Base-by-base conservation (phyloP, 2,113 vertebrate species). In the Cheilinus undulatus region DNA sequence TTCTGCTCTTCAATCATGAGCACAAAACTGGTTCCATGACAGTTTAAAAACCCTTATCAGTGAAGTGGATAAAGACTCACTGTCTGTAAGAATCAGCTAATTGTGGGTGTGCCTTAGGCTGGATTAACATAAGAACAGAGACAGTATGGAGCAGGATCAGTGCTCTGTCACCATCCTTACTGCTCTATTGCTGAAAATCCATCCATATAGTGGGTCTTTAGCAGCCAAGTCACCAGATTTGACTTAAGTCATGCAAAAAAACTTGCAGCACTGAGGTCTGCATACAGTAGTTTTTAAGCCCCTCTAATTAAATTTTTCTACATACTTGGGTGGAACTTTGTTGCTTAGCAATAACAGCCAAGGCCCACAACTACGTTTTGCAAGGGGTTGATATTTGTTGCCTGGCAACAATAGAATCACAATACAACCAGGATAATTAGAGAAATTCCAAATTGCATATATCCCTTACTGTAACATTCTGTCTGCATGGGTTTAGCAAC, bases 61-160 rank as follows among this genome's bases (percentile, higher is more conserved):
- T 64, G 73, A 64, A 84, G 83, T 62, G 80, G 73, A 86, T 60
- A 66, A 7, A 54, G 78, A 54, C 78, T 73, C 52, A 62, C 26
- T 11, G 67, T 51, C 59, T 28, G 43, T 64, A 43, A 59, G 65
- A 53, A 78, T 79, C 34, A 30, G 80, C n/a, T 80, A 81, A 87
- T 82, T 69, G 80, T 56, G 64, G 51, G 64, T 69, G 77, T 73
- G 74, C 63, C 59, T 28, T 24, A 63, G 54, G 38, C 57, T 13
- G 24, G 30, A 92, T 92, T 92, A 85, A 45, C 89, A 89, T 88
- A 59, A 83, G 84, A 90, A 92, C 83, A 11, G 66, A 77, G 78
- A 72, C 73, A 74, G 80, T 66, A 56, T 69, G 70, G 76, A 86
- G 71, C 57, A 46, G 70, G 73, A 64, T 85, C 85, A 57, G 30